A percentile compares a stretch with the other conserved stretches of the same genome.
These are phyloP conservation scores for Rana temporaria DNA, from an alignment of 2,113 vertebrate species.

Conservation along the genomic window DNA sequence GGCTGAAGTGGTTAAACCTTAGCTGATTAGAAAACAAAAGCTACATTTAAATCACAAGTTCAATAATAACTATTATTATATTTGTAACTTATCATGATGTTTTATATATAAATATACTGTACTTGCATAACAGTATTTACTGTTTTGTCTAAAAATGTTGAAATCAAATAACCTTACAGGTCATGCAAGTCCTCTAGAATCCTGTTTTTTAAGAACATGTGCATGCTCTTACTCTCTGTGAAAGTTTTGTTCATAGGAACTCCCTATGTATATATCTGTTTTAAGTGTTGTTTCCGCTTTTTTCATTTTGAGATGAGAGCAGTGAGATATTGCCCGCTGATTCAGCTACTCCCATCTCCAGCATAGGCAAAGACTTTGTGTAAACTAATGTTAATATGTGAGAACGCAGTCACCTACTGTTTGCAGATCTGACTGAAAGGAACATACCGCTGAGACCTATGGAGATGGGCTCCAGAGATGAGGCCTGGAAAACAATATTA, in stretches of 20 bases:
- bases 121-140: too few species aligned
- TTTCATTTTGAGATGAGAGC: neutral
- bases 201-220: too few species aligned
- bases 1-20: too few species aligned
- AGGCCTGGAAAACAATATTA: neutral
- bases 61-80: too few species aligned
- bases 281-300: neutral
- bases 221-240: too few species aligned
- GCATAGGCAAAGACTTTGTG: neutral
- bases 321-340: slow-evolving; percentile 15
- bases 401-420: slow-evolving; percentile 10
- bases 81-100: too few species aligned
- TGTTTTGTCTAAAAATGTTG: too few species aligned
- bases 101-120: too few species aligned
- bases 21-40: too few species aligned
- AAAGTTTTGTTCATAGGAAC: neutral
- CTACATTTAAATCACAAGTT: too few species aligned
- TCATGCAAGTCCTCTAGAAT: too few species aligned
- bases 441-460: neutral
- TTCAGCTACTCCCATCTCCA: slow-evolving; percentile 2
- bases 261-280: neutral
- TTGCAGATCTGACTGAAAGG: slow-evolving; percentile 17
- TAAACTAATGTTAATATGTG: neutral
- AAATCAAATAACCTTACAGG: too few species aligned
- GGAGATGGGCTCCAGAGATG: slow-evolving; percentile 5